Percentiles rank a stretch among this genome's conserved stretches.
phyloP scores from a whole-genome alignment of 2,888 invertebrate species.

The Stenodera caucasica region DNA sequence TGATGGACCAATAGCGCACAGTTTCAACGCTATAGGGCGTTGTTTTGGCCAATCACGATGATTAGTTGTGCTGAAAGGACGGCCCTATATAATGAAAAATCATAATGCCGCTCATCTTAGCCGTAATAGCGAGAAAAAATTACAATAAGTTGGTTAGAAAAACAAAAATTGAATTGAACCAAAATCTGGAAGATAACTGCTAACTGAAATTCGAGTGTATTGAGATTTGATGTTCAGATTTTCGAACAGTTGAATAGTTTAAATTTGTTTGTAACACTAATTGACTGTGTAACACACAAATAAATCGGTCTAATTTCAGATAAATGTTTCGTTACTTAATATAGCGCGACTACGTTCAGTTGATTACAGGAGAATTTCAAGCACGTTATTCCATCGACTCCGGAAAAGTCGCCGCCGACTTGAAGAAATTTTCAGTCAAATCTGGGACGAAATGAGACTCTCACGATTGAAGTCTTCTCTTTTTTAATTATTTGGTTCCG shows the following conservation, averaged over 20 bases:
- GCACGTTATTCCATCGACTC: background rate
- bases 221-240: conserved; percentile 11
- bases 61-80: background rate
- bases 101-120: too few species aligned
- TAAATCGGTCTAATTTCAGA: conserved; percentile 43
- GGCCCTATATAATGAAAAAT: conserved; percentile 1
- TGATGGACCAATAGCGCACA: conserved; percentile 5
- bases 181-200: background rate
- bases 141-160: too few species aligned
- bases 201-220: background rate
- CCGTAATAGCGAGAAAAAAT: too few species aligned
- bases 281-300: conserved; percentile 43
- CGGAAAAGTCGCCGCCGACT: too few species aligned
- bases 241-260: conserved; percentile 35
- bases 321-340: conserved; percentile 38
- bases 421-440: background rate
- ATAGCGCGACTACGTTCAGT: conserved; percentile 23
- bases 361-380: background rate
- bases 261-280: conserved; percentile 43
- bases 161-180: too few species aligned
- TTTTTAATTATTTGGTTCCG: too few species aligned
- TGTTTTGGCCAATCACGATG: background rate
- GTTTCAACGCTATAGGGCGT: conserved; percentile 3
- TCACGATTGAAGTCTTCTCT: too few species aligned
- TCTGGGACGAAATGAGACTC: too few species aligned